These are phyloP conservation scores for Potamilus streckersoni DNA, from an alignment of 1,140 invertebrate species.

Conservation along the genomic window DNA sequence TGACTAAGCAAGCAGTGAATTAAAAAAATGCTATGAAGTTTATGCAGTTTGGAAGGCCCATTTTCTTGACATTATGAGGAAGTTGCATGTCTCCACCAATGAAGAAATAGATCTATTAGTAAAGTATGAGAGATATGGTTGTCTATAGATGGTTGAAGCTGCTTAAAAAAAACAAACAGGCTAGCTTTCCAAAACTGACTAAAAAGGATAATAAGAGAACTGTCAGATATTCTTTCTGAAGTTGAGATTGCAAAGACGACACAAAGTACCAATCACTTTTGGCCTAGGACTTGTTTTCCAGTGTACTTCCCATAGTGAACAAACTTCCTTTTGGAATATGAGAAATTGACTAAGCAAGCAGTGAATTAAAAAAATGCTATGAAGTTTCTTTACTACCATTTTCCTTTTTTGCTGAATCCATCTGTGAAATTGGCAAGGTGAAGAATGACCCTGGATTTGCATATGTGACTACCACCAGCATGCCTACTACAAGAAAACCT, in stretches of 20 bases:
- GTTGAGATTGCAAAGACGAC: slow-evolving; percentile 24
- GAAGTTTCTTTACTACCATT: slow-evolving; percentile 10
- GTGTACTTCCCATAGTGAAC: slow-evolving; percentile 16
- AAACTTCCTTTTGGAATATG: slow-evolving; percentile 17
- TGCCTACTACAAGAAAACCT: background rate
- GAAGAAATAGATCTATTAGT: slow-evolving; percentile 34
- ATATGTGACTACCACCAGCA: background rate
- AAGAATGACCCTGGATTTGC: slow-evolving; percentile 18
- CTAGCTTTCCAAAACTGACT: slow-evolving; percentile 17
- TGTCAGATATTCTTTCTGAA: slow-evolving; percentile 27
- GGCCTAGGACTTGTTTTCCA: slow-evolving; percentile 8
- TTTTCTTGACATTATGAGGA: slow-evolving; percentile 12
- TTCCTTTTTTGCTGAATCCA: slow-evolving; percentile 13
- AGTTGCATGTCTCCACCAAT: slow-evolving; percentile 9
- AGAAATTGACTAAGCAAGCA: slow-evolving; percentile 14
- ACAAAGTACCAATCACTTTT: background rate
- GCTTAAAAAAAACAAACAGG: slow-evolving; percentile 16
- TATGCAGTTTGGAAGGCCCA: slow-evolving; percentile 18
- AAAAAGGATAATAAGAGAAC: slow-evolving; percentile 24
- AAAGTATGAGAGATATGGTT: slow-evolving; percentile 26
- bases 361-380: slow-evolving; percentile 18
- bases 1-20: background rate
- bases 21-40: slow-evolving; percentile 17
- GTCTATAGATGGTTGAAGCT: slow-evolving; percentile 16
- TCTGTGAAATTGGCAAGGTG: background rate